Percentiles rank a stretch among this genome's conserved stretches.
phyloP scores from a whole-genome alignment of 1,140 invertebrate species.

The Ips typographus region DNA sequence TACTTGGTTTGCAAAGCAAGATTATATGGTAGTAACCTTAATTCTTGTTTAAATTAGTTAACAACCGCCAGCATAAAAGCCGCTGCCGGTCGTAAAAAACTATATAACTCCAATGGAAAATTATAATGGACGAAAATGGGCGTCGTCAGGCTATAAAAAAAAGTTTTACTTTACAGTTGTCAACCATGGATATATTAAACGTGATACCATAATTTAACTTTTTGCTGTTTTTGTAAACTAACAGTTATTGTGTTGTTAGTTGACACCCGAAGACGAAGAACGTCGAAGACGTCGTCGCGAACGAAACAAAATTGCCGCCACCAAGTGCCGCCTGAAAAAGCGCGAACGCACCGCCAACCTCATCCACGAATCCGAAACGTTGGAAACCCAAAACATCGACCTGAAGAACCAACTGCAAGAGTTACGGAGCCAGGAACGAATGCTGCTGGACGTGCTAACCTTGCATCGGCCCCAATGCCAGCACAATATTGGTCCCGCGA shows the following conservation, averaged over 20 bases:
- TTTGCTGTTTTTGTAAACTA: background rate
- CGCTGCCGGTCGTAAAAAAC: background rate
- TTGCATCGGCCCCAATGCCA: conserved; percentile 67
- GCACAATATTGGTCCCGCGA: conserved; percentile 57
- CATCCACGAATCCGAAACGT: conserved; percentile 81
- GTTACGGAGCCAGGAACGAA: conserved; percentile 69
- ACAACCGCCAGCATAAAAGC: background rate
- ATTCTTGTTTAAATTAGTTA: background rate
- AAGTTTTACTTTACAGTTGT: background rate
- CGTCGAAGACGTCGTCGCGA: conserved; percentile 78
- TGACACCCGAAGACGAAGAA: conserved; percentile 91
- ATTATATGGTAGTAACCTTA: background rate
- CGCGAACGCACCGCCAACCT: conserved; percentile 84
- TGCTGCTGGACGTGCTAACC: conserved; percentile 74
- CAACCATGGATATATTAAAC: background rate
- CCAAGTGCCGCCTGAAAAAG: conserved; percentile 93
- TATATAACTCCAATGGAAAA: background rate
- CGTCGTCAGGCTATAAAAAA: background rate
- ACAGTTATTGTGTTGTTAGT: conserved; percentile 53
- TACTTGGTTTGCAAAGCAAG: too few species aligned
- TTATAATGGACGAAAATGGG: conserved; percentile 1
- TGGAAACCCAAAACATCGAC: conserved; percentile 85
- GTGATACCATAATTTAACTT: background rate
- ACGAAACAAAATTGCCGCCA: conserved; percentile 93
- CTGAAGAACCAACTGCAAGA: conserved; percentile 77